phyloP scores from a whole-genome alignment of 2,888 invertebrate genomes.

The Ceramica pisi region DNA sequence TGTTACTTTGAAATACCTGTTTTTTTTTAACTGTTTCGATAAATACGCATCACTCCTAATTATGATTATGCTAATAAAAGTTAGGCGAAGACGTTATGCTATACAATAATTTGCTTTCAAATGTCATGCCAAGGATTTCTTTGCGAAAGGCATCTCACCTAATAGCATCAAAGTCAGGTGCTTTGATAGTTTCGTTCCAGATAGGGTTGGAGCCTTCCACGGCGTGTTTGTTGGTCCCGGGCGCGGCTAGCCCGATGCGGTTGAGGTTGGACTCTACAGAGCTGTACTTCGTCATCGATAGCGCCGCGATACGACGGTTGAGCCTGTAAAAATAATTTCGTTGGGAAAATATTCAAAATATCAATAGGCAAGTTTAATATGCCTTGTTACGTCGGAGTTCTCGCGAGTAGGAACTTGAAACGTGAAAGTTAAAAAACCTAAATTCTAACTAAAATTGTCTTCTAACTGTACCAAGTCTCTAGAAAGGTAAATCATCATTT shows the following conservation, averaged over 20 bases:
- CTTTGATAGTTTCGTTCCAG: conserved; percentile 90
- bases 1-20: too few species aligned
- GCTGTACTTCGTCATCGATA: conserved; percentile 92
- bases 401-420: background rate
- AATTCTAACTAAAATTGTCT: too few species aligned
- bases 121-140: too few species aligned
- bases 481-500: too few species aligned
- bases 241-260: conserved; percentile 89
- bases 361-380: too few species aligned
- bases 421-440: background rate
- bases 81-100: too few species aligned
- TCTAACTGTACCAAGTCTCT: too few species aligned
- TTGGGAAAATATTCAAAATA: background rate
- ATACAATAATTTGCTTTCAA: too few species aligned
- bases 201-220: conserved; percentile 94
- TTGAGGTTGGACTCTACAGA: conserved; percentile 92
- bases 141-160: conserved; percentile 80
- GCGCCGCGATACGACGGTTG: conserved; percentile 91
- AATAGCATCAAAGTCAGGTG: conserved; percentile 88
- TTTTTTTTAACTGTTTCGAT: too few species aligned
- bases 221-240: conserved; percentile 93
- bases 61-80: too few species aligned
- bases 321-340: conserved; percentile 81
- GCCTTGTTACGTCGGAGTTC: background rate
- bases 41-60: too few species aligned